Conservation (phyloP, 2,888 invertebrate species). For the Agrotis puta region DNA sequence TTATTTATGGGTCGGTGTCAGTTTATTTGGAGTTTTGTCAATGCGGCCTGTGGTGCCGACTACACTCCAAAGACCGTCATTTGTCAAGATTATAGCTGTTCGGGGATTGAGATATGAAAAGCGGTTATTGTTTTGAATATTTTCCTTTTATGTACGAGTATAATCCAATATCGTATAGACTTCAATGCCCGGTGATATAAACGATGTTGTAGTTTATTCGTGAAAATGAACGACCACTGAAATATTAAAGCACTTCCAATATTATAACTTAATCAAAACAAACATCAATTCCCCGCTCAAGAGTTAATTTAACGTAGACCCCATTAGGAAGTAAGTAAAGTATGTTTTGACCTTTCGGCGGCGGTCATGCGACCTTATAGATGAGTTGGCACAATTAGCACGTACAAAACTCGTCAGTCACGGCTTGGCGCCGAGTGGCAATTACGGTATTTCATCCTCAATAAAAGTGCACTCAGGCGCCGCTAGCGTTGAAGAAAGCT, state of each 20-base stretch:
- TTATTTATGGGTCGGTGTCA: constrained; percentile 88
- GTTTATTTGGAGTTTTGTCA: constrained; percentile 89
- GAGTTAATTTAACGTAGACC: constrained; percentile 62
- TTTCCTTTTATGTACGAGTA: constrained; percentile 80
- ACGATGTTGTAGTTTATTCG: constrained; percentile 4
- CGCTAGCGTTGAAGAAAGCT: constrained; percentile 83
- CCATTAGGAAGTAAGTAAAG: constrained; percentile 63
- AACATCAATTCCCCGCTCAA: constrained; percentile 49
- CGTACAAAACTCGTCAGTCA: constrained; percentile 86
- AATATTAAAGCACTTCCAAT: constrained; percentile 32
- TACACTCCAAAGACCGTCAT: constrained; percentile 88
- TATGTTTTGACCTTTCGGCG: constrained; percentile 68
- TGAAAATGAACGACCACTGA: constrained; percentile 8
- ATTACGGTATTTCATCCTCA: constrained; percentile 89
- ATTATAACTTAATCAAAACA: constrained; percentile 46
- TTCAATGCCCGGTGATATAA: constrained; percentile 16
- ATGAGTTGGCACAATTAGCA: constrained; percentile 84
- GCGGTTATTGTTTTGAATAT: constrained; percentile 89
- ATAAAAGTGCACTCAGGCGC: constrained; percentile 89
- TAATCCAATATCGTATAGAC: constrained; percentile 31
- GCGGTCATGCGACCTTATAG: constrained; percentile 71
- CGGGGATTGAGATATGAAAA: constrained; percentile 88
- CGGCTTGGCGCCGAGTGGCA: constrained; percentile 86
- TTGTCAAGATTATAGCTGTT: constrained; percentile 90
- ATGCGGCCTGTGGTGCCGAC: constrained; percentile 85